A percentile compares a stretch with the other conserved stretches of the same genome.
These are phyloP conservation scores for Mycetomoellerius zeteki DNA, from an alignment of 1,140 invertebrate genomes.

Conservation along the genomic window DNA sequence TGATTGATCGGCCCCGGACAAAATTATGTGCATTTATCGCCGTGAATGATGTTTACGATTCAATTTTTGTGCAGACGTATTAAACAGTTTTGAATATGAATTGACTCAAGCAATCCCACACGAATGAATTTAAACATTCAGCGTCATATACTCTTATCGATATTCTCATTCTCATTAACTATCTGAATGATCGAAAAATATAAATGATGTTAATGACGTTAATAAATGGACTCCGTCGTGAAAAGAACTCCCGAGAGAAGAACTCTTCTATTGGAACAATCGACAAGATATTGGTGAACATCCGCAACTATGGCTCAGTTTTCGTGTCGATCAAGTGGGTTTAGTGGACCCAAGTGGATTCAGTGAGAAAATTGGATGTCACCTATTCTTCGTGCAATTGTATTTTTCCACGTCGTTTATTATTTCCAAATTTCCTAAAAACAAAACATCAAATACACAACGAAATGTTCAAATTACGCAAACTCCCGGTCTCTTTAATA, in stretches of 20 bases:
- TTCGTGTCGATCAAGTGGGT: not conserved
- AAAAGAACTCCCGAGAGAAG: constrained; percentile 36
- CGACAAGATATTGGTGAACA: not conserved
- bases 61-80: constrained; percentile 3
- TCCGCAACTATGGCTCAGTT: not conserved
- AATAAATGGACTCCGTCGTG: constrained; percentile 22
- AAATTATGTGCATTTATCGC: constrained; percentile 50
- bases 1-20: constrained; percentile 33
- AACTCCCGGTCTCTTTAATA: constrained; percentile 4
- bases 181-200: constrained; percentile 12
- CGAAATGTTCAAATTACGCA: not conserved
- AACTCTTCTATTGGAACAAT: not conserved
- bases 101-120: not conserved
- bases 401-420: not conserved
- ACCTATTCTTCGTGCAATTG: not conserved
- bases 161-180: constrained; percentile 27
- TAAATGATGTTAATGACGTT: constrained; percentile 58
- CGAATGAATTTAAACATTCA: constrained; percentile 2
- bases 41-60: constrained; percentile 22
- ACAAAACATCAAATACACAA: not conserved
- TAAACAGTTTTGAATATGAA: constrained; percentile 34
- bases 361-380: not conserved
- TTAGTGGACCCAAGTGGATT: not conserved
- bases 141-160: not conserved
- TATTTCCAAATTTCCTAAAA: not conserved